A percentile compares a stretch with the other conserved stretches of the same genome.
phyloP scores from a whole-genome alignment of 2,888 invertebrate genomes.

The Myopa testacea region DNA sequence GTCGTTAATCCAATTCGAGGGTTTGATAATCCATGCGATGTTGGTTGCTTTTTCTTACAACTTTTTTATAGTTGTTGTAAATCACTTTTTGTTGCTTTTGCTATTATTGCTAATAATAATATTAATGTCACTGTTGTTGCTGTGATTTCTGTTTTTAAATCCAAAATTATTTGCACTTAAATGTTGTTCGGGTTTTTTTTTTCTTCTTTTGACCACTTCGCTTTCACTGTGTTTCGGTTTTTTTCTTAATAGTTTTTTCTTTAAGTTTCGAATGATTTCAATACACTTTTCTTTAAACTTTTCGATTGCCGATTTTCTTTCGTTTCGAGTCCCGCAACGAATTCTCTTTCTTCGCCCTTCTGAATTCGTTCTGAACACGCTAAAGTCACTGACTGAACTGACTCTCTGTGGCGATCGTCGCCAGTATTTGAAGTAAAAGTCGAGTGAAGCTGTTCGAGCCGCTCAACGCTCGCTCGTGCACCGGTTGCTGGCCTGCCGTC shows the following conservation, averaged over 20 bases:
- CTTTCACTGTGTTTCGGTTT: neutral
- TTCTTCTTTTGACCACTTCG: neutral
- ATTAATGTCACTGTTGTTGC: neutral
- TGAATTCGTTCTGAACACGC: slow-evolving; percentile 61
- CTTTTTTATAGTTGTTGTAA: no score
- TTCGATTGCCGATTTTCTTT: neutral
- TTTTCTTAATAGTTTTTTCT: neutral
- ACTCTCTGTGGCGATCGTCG: slow-evolving; percentile 67
- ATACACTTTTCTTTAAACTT: neutral
- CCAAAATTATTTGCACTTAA: neutral
- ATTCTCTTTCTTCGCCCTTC: neutral
- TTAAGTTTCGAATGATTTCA: neutral
- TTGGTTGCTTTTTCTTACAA: no score
- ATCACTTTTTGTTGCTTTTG: no score
- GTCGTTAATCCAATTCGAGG: neutral
- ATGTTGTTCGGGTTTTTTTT: neutral
- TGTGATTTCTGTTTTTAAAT: neutral
- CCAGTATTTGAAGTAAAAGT: slow-evolving; percentile 66
- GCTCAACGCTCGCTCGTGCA: slow-evolving; percentile 29
- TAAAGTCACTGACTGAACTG: slow-evolving; percentile 69
- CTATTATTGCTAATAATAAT: neutral
- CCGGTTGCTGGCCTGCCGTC: slow-evolving; percentile 16
- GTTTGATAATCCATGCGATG: no score
- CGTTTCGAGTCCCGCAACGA: neutral
- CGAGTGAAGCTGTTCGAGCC: slow-evolving; percentile 49